These are phyloP conservation scores for Macrosoma leucophasiata DNA, from an alignment of 2,888 invertebrate genomes.

Conservation along the genomic window DNA sequence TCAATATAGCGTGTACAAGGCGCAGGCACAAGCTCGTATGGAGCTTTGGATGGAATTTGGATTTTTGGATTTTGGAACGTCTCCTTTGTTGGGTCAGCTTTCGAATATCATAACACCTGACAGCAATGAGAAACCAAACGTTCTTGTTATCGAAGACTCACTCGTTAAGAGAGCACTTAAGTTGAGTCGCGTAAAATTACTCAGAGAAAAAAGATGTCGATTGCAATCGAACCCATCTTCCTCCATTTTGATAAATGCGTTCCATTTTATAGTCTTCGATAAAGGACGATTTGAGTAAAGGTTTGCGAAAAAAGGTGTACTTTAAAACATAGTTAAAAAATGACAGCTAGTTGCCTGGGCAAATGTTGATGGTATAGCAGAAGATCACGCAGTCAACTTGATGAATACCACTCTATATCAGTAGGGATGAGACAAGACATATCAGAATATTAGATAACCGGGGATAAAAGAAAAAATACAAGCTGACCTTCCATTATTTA, in stretches of 20 bases:
- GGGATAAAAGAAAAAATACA: no score
- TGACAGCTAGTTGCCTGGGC: no score
- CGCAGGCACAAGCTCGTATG: neutral
- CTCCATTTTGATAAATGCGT: conserved; percentile 4
- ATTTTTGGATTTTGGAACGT: neutral
- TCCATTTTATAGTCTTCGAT: no score
- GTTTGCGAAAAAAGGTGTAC: no score
- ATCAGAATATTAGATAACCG: no score
- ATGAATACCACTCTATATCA: no score
- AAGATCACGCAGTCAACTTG: no score
- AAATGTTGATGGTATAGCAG: no score
- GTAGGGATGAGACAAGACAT: no score
- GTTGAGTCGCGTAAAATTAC: conserved; percentile 54
- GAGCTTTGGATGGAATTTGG: neutral
- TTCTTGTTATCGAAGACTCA: conserved; percentile 42
- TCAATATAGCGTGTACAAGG: conserved; percentile 6
- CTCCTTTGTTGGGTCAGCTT: neutral
- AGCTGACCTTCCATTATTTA: no score
- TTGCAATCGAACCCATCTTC: conserved; percentile 29
- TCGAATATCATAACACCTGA: conserved; percentile 14
- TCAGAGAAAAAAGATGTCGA: conserved; percentile 31
- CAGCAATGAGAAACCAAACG: conserved; percentile 25
- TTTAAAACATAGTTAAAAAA: no score
- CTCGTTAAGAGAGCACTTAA: conserved; percentile 58
- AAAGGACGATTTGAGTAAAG: no score